Evolutionary conservation across 1,140 invertebrate species (phyloP), one percentile per base, ranked within the genome.

Genomic region (Leptinotarsa undecemlineata): DNA sequence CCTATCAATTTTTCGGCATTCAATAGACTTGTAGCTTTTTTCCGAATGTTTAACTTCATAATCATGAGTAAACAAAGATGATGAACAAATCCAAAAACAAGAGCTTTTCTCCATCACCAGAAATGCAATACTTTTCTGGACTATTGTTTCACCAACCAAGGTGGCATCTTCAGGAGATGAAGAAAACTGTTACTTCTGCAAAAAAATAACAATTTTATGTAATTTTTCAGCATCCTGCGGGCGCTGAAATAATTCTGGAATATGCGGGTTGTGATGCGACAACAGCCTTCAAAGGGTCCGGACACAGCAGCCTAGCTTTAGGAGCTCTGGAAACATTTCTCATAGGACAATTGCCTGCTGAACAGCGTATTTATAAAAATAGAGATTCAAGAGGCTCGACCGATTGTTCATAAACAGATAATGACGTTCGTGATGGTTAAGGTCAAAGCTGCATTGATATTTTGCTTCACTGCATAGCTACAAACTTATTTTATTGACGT

Each of bases 241-340:
- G 95, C 3, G 87, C 89, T 3, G 95, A 97, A 23, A 88, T 97
- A 2, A 88, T 97, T 47, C 80, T 96, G 76, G 95, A 97, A 80
- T 90, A 96, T 82, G 95, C 94, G 0, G 96, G 96, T 2, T 87
- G 91, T 5, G 96, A 98, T 84, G 95, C 94, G 0, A 96, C 94
- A 2, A 86, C 94, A 1, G 92, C 95, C 0, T 96, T 97, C 85
- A 86, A 92, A 23, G 91, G 93, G 20, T 91, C 92, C 0, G 95
- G 95, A 1, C 95, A 96, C 78, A 92, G 92, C 2, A 86, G 86
- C 20, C 87, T 87, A 33, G 91, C 92, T 0, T 85, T 89, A 4
- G 86, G 87, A 47, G 85, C 87, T 4, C 86, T 95, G 33, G 85
- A 92, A 17, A 86, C 88, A 1, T 94, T 90, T 81, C 84, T 91